Conservation (phyloP, 2,888 invertebrate genomes). For the Protodeltote pygarga region DNA sequence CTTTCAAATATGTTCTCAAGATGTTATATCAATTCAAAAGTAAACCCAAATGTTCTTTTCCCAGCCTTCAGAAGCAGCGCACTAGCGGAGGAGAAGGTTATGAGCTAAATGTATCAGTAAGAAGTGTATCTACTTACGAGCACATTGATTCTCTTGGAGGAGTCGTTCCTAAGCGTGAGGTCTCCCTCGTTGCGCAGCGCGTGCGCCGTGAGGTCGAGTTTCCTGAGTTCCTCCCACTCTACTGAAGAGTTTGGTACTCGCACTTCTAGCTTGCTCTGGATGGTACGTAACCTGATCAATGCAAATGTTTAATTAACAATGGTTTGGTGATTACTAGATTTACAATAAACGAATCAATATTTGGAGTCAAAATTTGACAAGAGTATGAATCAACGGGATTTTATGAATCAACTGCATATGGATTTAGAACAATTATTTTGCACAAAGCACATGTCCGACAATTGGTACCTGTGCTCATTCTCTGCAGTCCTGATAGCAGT, state of each 20-base stretch:
- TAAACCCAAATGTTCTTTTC: too few relatives aligned
- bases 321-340: not conserved
- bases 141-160: slow-evolving; percentile 72
- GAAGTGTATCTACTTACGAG: too few relatives aligned
- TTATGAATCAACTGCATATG: not conserved
- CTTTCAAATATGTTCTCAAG: too few relatives aligned
- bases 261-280: slow-evolving; percentile 78
- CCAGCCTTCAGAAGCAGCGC: too few relatives aligned
- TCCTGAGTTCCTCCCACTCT: slow-evolving; percentile 73
- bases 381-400: not conserved
- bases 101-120: too few relatives aligned
- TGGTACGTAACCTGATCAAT: slow-evolving; percentile 65
- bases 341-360: too few relatives aligned
- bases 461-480: slow-evolving; percentile 76
- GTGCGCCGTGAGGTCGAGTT: slow-evolving; percentile 69
- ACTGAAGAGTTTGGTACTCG: slow-evolving; percentile 52
- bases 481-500: slow-evolving; percentile 78
- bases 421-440: too few relatives aligned
- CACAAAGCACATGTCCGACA: not conserved
- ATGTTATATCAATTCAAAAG: too few relatives aligned
- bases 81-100: too few relatives aligned
- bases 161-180: slow-evolving; percentile 69
- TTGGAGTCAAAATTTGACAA: too few relatives aligned
- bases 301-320: not conserved
- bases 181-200: slow-evolving; percentile 72